Evolutionary conservation across 1,140 invertebrate species (phyloP).

Genomic region (Heterodera carotae): DNA sequence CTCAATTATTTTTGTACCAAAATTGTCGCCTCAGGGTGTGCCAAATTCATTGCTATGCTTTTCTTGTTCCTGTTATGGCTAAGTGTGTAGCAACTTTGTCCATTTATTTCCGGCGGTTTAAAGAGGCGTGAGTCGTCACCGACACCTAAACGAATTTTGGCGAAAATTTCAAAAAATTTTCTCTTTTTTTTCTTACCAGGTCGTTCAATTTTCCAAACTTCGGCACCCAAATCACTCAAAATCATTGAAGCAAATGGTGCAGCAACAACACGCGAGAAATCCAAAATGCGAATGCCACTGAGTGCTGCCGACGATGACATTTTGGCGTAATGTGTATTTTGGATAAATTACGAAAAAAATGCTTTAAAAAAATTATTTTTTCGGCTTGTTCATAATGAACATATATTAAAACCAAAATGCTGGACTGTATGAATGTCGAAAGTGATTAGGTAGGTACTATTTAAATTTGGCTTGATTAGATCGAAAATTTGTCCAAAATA

Average conservation of each 20-base stretch:
- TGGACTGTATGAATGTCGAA: too few relatives aligned
- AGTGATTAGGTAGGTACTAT: too few relatives aligned
- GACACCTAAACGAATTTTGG: conserved; percentile 63
- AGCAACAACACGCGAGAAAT: conserved; percentile 80
- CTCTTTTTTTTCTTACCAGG: conserved; percentile 60
- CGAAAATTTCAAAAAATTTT: background rate
- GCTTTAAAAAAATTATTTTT: too few relatives aligned
- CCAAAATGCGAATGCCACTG: conserved; percentile 73
- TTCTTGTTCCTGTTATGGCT: conserved; percentile 92
- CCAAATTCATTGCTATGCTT: conserved; percentile 85
- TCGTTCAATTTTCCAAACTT: conserved; percentile 80
- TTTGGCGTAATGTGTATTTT: too few relatives aligned
- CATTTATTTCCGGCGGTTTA: conserved; percentile 84
- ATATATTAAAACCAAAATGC: too few relatives aligned
- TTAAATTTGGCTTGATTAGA: too few relatives aligned
- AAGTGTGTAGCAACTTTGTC: conserved; percentile 82
- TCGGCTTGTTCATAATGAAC: too few relatives aligned
- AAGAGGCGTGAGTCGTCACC: conserved; percentile 88
- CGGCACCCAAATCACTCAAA: conserved; percentile 87
- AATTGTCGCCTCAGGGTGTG: conserved; percentile 73
- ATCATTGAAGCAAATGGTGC: conserved; percentile 90
- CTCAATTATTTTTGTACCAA: conserved; percentile 70
- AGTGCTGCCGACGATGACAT: too few relatives aligned
- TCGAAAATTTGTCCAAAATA: too few relatives aligned
- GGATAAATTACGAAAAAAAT: too few relatives aligned